A percentile compares a stretch with the other conserved stretches of the same genome.
Evolutionary conservation across 2,113 vertebrate genomes (phyloP).

Genomic region (Cavia aperea): DNA sequence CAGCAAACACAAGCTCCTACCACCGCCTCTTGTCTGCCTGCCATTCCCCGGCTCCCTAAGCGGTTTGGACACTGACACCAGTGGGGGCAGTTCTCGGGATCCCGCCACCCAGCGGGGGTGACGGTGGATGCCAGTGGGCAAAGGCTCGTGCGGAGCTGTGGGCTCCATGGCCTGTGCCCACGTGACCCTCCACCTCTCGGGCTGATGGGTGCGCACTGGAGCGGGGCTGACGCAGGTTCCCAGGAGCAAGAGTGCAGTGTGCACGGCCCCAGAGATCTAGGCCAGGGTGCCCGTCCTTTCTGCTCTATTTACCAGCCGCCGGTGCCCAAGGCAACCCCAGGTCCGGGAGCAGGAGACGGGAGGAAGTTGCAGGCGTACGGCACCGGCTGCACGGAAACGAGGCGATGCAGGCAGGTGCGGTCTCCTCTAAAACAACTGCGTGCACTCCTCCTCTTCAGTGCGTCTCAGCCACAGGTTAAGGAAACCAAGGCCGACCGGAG

Average conservation of each 20-base stretch:
- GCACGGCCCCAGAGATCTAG: fast-evolving
- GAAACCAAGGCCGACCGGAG: neutral
- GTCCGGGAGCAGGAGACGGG: neutral
- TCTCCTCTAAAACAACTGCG: neutral
- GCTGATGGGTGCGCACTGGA: fast-evolving
- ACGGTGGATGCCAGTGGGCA: fast-evolving
- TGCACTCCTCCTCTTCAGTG: neutral
- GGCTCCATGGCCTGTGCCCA: fast-evolving
- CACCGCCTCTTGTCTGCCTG: fast-evolving
- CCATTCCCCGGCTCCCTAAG: fast-evolving
- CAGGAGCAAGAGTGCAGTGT: fast-evolving
- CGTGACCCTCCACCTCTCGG: fast-evolving
- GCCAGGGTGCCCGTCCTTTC: neutral
- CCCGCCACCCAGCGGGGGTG: fast-evolving
- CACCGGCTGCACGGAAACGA: fast-evolving
- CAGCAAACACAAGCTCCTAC: fast-evolving
- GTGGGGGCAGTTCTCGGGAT: fast-evolving
- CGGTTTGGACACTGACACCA: neutral
- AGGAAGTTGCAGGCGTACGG: fast-evolving
- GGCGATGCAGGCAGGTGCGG: neutral
- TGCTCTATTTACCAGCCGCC: neutral
- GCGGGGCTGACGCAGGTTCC: fast-evolving
- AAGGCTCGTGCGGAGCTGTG: fast-evolving
- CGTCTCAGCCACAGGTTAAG: fast-evolving
- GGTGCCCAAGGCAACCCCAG: fast-evolving